phyloP scores from a whole-genome alignment of 1,140 invertebrate genomes.

The Drosophila orosa region DNA sequence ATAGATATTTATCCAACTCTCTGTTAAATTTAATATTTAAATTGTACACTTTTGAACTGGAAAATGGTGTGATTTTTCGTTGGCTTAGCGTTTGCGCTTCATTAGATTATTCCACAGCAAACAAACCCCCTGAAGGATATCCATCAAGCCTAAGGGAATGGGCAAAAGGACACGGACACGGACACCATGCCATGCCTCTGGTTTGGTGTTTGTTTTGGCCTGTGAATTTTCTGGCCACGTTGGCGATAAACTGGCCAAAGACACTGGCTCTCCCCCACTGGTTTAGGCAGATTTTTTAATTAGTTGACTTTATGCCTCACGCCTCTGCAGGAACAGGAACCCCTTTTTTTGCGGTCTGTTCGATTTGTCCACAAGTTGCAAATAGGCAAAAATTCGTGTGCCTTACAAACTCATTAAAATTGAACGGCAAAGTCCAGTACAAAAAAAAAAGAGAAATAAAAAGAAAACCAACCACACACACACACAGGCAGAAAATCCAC shows the following conservation, averaged over 20 bases:
- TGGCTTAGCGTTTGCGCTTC: conserved; percentile 20
- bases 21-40: neutral
- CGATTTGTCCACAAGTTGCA: conserved; percentile 45
- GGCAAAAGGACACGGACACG: conserved; percentile 4
- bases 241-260: conserved; percentile 36
- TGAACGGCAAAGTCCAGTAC: conserved; percentile 21
- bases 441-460: conserved; percentile 10
- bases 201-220: conserved; percentile 34
- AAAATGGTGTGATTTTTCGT: conserved; percentile 7
- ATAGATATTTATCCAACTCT: neutral
- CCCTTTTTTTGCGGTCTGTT: conserved; percentile 9
- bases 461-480: conserved; percentile 3
- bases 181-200: neutral
- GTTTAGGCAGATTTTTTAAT: conserved; percentile 54
- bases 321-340: neutral
- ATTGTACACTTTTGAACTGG: conserved; percentile 3
- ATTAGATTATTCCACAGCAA: conserved; percentile 17
- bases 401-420: conserved; percentile 64
- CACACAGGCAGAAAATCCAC: conserved; percentile 18
- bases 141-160: conserved; percentile 17
- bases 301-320: conserved; percentile 59
- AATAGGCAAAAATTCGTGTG: conserved; percentile 50
- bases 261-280: conserved; percentile 9
- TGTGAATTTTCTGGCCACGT: conserved; percentile 34
- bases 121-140: conserved; percentile 16